Evolutionary conservation across 1,140 invertebrate genomes (phyloP).

Genomic region (Drosophila biarmipes): DNA sequence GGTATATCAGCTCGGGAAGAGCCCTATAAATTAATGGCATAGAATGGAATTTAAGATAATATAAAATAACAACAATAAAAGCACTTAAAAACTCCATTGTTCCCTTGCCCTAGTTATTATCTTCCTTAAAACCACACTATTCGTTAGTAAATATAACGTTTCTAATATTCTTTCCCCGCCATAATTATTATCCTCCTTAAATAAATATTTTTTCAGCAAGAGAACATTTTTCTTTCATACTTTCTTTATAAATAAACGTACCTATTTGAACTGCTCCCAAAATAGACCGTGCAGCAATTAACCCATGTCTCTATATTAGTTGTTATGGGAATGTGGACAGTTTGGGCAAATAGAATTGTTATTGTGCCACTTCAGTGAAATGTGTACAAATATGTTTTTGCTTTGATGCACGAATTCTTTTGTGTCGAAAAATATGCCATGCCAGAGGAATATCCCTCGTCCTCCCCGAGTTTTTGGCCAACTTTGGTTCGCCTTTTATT

Average conservation of each 20-base stretch:
- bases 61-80: too few species aligned
- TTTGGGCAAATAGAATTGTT: conserved; percentile 3
- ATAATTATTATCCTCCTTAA: neutral
- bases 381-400: conserved; percentile 9
- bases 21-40: neutral
- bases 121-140: too few species aligned
- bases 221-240: too few species aligned
- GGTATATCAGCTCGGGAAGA: neutral
- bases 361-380: conserved; percentile 4
- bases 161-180: neutral
- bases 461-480: conserved; percentile 3
- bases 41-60: too few species aligned
- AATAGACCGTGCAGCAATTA: conserved; percentile 1
- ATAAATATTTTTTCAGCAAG: neutral
- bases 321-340: conserved; percentile 7
- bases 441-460: conserved; percentile 8
- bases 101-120: too few species aligned
- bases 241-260: neutral
- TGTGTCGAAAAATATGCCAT: conserved; percentile 7
- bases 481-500: conserved; percentile 11
- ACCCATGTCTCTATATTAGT: conserved; percentile 2
- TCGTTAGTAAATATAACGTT: neutral
- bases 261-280: neutral
- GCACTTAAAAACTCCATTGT: too few species aligned
- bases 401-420: conserved; percentile 6